Evolutionary conservation across 2,113 vertebrate species (phyloP).

Genomic region (Peromyscus californicus): DNA sequence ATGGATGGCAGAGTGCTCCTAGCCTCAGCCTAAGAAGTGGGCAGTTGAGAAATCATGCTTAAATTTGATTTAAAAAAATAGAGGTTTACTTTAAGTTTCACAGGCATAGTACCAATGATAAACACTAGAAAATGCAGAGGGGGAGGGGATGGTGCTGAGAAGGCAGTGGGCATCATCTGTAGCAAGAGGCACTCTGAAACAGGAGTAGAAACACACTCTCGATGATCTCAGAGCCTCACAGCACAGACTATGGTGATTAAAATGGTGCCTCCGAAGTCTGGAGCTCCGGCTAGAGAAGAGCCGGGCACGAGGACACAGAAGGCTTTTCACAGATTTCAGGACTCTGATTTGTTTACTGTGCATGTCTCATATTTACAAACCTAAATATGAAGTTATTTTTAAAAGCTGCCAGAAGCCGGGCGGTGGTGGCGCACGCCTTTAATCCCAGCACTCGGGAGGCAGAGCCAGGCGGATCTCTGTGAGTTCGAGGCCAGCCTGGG

Average conservation of each 20-base stretch:
- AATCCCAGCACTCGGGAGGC: too few species aligned
- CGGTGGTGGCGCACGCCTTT: too few species aligned
- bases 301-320: neutral
- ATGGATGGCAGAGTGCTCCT: neutral
- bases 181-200: accelerated
- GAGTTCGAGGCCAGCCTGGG: too few species aligned
- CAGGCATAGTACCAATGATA: neutral
- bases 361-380: neutral
- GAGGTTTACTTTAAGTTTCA: neutral
- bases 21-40: neutral
- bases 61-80: neutral
- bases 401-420: neutral
- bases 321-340: neutral
- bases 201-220: neutral
- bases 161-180: neutral
- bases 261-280: neutral
- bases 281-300: neutral
- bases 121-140: neutral
- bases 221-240: neutral
- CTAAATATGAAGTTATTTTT: neutral
- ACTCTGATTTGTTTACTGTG: neutral
- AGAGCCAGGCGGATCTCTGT: too few species aligned
- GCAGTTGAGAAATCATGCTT: neutral
- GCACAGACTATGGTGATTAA: too few species aligned
- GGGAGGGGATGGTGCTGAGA: neutral